phyloP scores from a whole-genome alignment of 1,140 invertebrate genomes.

The Cheumatopsyche charites region DNA sequence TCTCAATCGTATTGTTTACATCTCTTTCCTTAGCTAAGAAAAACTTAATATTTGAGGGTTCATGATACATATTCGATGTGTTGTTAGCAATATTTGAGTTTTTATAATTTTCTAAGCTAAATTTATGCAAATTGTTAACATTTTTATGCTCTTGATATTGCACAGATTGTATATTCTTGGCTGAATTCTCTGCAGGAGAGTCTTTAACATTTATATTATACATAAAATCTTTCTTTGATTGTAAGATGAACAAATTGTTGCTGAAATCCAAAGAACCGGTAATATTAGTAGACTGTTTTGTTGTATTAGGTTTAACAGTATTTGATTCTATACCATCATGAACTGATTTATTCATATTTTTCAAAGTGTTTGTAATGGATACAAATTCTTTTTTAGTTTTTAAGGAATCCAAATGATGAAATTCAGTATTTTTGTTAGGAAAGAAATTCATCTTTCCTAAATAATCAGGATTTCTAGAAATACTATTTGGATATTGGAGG shows the following conservation, averaged over 20 bases:
- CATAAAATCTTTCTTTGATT: background rate
- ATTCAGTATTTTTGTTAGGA: background rate
- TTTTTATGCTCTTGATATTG: background rate
- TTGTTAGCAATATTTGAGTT: background rate
- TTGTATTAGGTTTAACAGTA: background rate
- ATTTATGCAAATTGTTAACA: background rate
- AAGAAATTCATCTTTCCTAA: background rate
- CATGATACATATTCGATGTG: background rate
- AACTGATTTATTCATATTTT: background rate
- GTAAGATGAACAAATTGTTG: background rate
- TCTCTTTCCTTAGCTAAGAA: background rate
- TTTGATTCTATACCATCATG: background rate
- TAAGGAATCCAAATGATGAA: background rate
- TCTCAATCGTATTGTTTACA: background rate
- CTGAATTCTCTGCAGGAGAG: background rate
- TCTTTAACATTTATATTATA: background rate
- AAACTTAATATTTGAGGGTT: no score
- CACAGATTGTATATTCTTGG: background rate
- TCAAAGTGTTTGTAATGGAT: background rate
- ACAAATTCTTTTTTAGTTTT: constrained; percentile 6
- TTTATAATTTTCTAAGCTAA: background rate
- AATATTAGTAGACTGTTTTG: background rate
- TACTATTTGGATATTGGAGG: no score
- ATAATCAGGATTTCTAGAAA: background rate
- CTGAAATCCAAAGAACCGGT: background rate